Evolutionary conservation across 1,140 invertebrate genomes (phyloP), one percentile per base, ranked within the genome.

Genomic region (Tetragonula clypearis): DNA sequence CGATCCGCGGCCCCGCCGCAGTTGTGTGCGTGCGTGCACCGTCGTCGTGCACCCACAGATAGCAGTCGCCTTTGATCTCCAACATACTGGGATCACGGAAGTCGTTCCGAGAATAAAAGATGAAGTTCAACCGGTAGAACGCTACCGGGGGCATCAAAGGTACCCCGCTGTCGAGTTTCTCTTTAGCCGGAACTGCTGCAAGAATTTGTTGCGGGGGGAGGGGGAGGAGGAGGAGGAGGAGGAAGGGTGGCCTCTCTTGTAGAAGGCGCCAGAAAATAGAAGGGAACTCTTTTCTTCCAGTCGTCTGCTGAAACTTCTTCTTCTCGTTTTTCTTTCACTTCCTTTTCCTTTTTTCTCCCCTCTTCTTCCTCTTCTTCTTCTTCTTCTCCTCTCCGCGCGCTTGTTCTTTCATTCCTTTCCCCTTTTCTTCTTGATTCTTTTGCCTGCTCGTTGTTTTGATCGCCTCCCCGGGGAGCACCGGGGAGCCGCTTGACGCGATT

Each of bases 41-140:
- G 11, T 55, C 21, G 8, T 56, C 53, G 17, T 41, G 41, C 41
- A 41, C n/a, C 17, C 69, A 26, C 17, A 69, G 41, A 82, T 74
- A 62, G 79, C 41, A 66, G 68, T 73, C 55, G 49, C 53, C 55
- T 82, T 83, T 88, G 71, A 81, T 88, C 86, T 83, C 49, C 21
- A 49, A 71, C 56, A 26, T 26, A 49, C 79, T 65, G 65, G 41
- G 78, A 86, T 79, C 71, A 75, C 75, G 79, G 79, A 87, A 86
- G 77, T 82, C 30, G 66, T 56, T 76, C 9, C 56, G 26, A 21
- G 55, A 78, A 77, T 82, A 77, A 81, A 86, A 53, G 62, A 53
- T 53, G 53, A 60, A 73, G 21, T 49, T 41, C 15, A 49, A 15
- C n/a, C 60, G n/a, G 55, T 68, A 71, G 72, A 49, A 62, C 35